phyloP scores from a whole-genome alignment of 64 coral and sea anemone genomes.

The Dendronephthya gigantea region DNA sequence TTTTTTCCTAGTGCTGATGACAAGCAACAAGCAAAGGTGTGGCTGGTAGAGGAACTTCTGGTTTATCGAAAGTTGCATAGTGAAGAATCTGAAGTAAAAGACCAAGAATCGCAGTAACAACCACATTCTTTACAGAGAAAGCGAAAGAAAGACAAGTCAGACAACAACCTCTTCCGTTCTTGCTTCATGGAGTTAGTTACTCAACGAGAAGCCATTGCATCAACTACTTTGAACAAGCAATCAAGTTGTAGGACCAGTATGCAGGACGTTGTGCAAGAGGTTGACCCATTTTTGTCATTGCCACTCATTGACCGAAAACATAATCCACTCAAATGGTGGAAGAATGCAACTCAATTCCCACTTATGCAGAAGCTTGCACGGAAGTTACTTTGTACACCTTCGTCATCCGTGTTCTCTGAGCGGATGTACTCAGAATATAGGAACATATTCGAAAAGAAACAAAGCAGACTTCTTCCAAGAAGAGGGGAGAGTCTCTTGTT shows the following conservation, averaged over 20 bases:
- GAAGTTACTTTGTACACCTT: constrained; percentile 9
- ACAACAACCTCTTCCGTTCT: neutral
- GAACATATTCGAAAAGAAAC: neutral
- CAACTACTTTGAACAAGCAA: neutral
- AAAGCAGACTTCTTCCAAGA: neutral
- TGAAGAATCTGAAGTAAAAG: neutral
- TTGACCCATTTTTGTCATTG: constrained; percentile 1
- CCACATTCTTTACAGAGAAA: neutral
- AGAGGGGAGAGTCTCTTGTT: neutral
- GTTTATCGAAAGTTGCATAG: neutral
- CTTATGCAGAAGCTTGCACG: neutral
- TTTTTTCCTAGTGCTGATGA: neutral
- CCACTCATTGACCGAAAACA: neutral
- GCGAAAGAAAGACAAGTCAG: neutral
- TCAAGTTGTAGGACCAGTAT: neutral
- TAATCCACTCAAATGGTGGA: neutral
- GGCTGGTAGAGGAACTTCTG: constrained; percentile 6
- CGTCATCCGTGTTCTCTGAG: neutral
- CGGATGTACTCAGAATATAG: constrained; percentile 7
- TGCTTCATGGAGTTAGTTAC: constrained; percentile 5
- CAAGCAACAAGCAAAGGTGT: neutral
- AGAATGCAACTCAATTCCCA: constrained; percentile 5
- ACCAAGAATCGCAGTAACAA: neutral
- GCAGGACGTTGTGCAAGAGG: neutral
- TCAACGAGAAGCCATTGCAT: neutral